Percentiles rank a stretch among this genome's conserved stretches.
Evolutionary conservation across 2,797 vertebrate species (phyloP).

Genomic region (Mareca penelope): DNA sequence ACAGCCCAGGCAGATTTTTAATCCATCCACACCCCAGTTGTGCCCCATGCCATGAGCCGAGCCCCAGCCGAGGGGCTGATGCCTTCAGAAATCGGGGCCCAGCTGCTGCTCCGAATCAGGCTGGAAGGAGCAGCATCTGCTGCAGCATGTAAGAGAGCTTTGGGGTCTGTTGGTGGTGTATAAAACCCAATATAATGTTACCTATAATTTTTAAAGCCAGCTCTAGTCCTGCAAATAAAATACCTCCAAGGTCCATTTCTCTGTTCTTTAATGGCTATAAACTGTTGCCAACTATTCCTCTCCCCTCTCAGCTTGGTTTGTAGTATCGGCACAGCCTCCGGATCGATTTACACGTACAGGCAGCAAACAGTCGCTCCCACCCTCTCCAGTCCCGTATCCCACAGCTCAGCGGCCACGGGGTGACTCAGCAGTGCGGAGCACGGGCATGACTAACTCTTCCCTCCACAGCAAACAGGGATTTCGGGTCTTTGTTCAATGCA

Average conservation of each 20-base stretch:
- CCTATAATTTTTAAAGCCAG: not conserved
- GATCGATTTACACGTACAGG: not conserved
- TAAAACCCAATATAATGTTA: not conserved
- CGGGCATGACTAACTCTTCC: constrained; percentile 31
- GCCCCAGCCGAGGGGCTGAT: not conserved
- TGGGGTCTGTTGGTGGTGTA: not conserved
- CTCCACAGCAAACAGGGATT: not conserved
- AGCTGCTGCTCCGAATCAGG: not conserved
- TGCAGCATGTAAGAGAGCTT: not conserved
- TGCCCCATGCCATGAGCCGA: not conserved
- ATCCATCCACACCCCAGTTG: not conserved
- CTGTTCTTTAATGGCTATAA: not conserved
- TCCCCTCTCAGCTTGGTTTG: not conserved
- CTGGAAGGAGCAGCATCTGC: not conserved
- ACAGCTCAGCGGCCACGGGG: not conserved
- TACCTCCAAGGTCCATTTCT: not conserved
- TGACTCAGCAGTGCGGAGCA: constrained; percentile 30
- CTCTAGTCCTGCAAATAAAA: not conserved
- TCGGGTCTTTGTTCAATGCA: not conserved
- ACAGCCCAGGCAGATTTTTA: not conserved
- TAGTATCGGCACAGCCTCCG: not conserved
- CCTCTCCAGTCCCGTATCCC: not conserved
- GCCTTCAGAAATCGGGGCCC: not conserved
- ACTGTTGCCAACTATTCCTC: not conserved
- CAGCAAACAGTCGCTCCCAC: not conserved